A percentile compares a stretch with the other conserved stretches of the same genome.
Evolutionary conservation across 2,113 vertebrate species (phyloP).

Genomic region (Cettia cetti): DNA sequence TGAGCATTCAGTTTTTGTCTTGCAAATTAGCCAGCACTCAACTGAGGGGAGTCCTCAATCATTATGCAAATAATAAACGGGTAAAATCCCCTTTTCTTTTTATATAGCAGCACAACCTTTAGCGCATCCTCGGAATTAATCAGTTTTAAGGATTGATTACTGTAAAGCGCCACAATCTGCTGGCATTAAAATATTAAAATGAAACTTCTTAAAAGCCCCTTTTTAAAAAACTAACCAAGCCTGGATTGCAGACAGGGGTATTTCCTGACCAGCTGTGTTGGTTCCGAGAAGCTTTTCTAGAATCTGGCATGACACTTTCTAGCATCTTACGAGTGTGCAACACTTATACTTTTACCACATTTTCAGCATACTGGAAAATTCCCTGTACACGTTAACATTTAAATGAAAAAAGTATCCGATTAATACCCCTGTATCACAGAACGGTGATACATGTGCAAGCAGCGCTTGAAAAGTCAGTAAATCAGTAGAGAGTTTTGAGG

Average conservation of each 20-base stretch:
- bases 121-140: constrained; percentile 9
- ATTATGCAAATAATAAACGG: constrained; percentile 35
- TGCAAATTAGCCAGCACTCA: constrained; percentile 51
- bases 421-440: neutral
- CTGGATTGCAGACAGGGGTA: neutral
- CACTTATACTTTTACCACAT: neutral
- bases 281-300: constrained; percentile 41
- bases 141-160: constrained; percentile 27
- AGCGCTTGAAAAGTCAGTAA: neutral
- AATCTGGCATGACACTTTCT: constrained; percentile 34
- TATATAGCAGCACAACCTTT: neutral
- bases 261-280: constrained; percentile 45
- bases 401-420: neutral
- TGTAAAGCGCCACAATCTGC: neutral
- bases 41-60: constrained; percentile 46
- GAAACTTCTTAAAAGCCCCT: neutral
- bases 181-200: constrained; percentile 19
- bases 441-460: neutral
- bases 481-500: neutral
- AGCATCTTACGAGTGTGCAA: neutral
- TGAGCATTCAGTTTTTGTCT: constrained; percentile 46
- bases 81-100: constrained; percentile 32
- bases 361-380: constrained; percentile 20
- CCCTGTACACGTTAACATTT: neutral
- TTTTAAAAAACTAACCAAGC: neutral